Base-by-base conservation (phyloP, 2,797 vertebrate species). In the Avahi laniger region DNA sequence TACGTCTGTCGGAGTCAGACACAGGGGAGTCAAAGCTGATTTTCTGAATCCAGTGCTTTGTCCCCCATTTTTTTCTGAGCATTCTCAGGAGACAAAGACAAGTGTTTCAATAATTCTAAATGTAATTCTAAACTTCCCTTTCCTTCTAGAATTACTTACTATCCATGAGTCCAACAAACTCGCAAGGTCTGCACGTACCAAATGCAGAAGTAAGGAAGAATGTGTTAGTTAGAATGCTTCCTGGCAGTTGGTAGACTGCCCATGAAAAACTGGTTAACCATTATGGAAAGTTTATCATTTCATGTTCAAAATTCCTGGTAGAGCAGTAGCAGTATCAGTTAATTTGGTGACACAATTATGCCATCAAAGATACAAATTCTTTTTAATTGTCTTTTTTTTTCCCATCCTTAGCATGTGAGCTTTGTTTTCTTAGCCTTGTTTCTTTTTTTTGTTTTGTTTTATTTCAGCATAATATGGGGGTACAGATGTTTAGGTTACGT, bases 1-100 rank as follows among this genome's bases (percentile, higher is more conserved):
- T 93, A 28, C 79, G 94, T 83, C 41, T 81, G 76, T 91, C 80
- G 52, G 69, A 46, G 20, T 93, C 96, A 94, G 94, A 94, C 97
- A 65, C 89, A 87, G 17, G 61, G 89, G 86, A 50, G 73, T 3
- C 1, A 57, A 92, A 89, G 46, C 54, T 57, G 10, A 81, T 95
- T 94, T 92, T 91, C 88, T 72, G 48, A 87, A 50, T 76, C 30
- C 43, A 22, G 26, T 5, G 81, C 43, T 81, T 59, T 50, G 46
- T 11, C 20, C 35, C 28, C 15, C 5, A 24, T 67, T 67, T 63
- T n/a, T 50, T 63, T 4, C 46, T 50, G 76, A 81, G 57, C 50
- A 43, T 17, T 83, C 80, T 96, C 91, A 94, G 92, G 63, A 96
- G 87, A 87, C 2, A 50, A 38, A 59, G 13, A 79, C 26, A 43